Evolutionary conservation across 1,140 invertebrate species (phyloP), one percentile per base, ranked within the genome.

Genomic region (Drosophila ercepeae): DNA sequence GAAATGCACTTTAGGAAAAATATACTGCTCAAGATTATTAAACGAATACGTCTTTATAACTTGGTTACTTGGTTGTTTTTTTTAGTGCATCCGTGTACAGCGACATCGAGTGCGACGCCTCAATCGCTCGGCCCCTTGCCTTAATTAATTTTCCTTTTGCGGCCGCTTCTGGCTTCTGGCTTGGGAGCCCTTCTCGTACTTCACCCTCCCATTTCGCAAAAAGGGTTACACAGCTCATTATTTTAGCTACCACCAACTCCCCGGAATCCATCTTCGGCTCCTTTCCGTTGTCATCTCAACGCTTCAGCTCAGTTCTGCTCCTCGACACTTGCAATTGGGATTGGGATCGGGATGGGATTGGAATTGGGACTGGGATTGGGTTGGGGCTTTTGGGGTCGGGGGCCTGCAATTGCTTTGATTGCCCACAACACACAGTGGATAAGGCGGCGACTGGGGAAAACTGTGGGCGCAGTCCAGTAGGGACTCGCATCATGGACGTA

Each of bases 191-290:
- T 27, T 34, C 34, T n/a, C n/a, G n/a, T 57, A 3, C 23, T 16
- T 9, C 41, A 41, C 46, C 52, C 13, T 5, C 32, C 48, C 53
- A 51, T 8, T 9, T 32, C 29, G 11, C n/a, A 11, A 65, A 76
- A 84, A 86, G 81, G 81, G 81, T 77, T 86, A 70, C 82, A 86
- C 82, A 81, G 72, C 81, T 84, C 81, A 84, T 84, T 84, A 84
- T 78, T 84, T 84, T 58, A 69, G 74, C 72, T 13, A 19, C 45
- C 7, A 25, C 32, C 59, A 25, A 8, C 45, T 34, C 48, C 16
- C 39, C 27, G 11, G 21, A 53, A 49, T 70, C 51, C 72, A 59
- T 75, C 61, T 58, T 34, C 23, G n/a, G 61, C 39, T 58, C 21
- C 39, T 45, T 41, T 39, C n/a, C 46, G 55, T 48, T 73, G 46